phyloP scores from a whole-genome alignment of 2,797 vertebrate genomes.

The Saxicola maurus region DNA sequence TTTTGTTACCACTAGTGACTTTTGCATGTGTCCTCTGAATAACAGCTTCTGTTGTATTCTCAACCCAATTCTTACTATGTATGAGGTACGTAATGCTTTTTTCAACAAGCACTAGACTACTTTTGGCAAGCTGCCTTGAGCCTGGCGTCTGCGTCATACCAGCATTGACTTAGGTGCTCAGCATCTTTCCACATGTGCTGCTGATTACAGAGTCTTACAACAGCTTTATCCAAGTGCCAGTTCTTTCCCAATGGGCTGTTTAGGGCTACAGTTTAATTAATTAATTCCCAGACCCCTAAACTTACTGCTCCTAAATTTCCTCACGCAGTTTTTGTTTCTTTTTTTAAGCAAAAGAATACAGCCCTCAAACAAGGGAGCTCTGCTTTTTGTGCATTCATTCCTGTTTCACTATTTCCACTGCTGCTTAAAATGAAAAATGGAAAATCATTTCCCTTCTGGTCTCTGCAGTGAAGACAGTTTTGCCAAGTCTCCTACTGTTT shows the following conservation, averaged over 20 bases:
- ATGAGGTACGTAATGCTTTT: not conserved
- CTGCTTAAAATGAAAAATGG: not conserved
- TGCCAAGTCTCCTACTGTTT: not conserved
- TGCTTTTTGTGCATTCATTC: not conserved
- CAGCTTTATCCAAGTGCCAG: not conserved
- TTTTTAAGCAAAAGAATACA: not conserved
- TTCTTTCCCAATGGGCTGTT: not conserved
- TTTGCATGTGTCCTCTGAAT: not conserved
- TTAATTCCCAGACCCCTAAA: not conserved
- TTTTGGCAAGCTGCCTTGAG: not conserved
- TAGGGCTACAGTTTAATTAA: not conserved
- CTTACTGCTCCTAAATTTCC: not conserved
- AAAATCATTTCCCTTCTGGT: not conserved
- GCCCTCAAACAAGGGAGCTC: not conserved
- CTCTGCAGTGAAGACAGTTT: not conserved
- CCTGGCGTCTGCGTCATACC: not conserved
- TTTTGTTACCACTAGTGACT: not conserved
- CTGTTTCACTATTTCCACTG: not conserved
- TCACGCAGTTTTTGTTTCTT: not conserved
- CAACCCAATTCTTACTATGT: fast-evolving
- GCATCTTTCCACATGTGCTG: not conserved
- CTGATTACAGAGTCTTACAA: not conserved
- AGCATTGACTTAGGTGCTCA: constrained; percentile 8
- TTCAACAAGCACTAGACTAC: not conserved
- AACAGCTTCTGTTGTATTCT: not conserved